Conservation (phyloP, 1,140 invertebrate species). For the Campoletis sonorensis region DNA sequence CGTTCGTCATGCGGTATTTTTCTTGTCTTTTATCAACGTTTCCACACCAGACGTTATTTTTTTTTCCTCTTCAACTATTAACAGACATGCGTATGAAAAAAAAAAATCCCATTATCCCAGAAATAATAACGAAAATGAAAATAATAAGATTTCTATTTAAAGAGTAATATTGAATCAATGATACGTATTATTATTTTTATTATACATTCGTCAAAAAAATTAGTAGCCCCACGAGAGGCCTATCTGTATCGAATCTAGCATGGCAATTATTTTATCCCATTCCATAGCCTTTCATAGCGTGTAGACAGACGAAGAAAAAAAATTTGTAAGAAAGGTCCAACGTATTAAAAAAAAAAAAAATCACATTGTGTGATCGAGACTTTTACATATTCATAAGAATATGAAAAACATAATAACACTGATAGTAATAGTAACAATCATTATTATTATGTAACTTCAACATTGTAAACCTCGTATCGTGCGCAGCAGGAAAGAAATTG, state of each 20-base stretch:
- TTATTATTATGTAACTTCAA: slow-evolving; percentile 2
- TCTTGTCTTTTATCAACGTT: no score
- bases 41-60: no score
- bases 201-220: no score
- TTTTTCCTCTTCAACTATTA: no score
- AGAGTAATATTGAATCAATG: no score
- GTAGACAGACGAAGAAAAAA: background rate
- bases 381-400: background rate
- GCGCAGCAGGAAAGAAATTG: background rate
- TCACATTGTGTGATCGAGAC: background rate
- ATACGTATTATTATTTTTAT: no score
- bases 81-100: no score
- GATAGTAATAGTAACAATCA: background rate
- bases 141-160: no score
- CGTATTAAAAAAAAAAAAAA: background rate
- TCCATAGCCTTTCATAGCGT: background rate
- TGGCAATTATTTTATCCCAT: background rate
- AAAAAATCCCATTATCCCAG: no score
- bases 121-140: no score
- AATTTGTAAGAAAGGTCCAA: background rate
- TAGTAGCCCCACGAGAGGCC: background rate
- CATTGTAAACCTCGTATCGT: background rate
- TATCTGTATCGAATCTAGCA: background rate
- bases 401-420: background rate
- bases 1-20: no score